phyloP scores from a whole-genome alignment of 2,888 invertebrate species.

The Clusia tigrina region DNA sequence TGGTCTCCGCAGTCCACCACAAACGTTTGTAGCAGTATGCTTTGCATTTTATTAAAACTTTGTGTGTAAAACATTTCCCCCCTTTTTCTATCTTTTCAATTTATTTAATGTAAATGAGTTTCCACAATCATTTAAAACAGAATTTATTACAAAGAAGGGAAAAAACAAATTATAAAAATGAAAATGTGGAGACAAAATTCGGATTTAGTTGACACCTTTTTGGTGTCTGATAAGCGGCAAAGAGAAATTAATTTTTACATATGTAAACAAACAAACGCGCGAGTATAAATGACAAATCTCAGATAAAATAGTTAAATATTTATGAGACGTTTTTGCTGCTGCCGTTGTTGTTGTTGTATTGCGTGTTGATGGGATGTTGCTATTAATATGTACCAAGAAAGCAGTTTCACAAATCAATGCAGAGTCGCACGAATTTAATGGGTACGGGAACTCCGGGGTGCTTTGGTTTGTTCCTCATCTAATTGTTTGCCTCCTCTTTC shows the following conservation, averaged over 20 bases:
- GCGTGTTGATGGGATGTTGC: neutral
- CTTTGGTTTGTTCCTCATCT: neutral
- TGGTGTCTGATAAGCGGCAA: neutral
- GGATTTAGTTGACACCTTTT: constrained; percentile 11
- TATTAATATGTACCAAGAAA: neutral
- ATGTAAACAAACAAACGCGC: constrained; percentile 9
- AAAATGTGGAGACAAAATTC: too few species aligned
- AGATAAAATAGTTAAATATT: constrained; percentile 7
- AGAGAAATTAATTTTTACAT: constrained; percentile 7
- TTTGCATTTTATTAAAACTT: too few species aligned
- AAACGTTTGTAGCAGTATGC: too few species aligned
- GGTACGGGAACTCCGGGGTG: neutral
- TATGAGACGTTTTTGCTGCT: constrained; percentile 5
- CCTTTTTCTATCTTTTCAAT: neutral
- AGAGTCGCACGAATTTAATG: too few species aligned
- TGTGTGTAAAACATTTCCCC: too few species aligned
- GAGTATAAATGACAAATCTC: neutral
- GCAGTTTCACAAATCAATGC: neutral
- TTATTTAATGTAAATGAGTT: constrained; percentile 3
- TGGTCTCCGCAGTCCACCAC: too few species aligned
- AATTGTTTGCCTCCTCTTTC: neutral
- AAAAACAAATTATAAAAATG: too few species aligned
- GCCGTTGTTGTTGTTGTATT: neutral
- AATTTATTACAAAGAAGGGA: constrained; percentile 9
- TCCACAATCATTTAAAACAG: neutral